Evolutionary conservation across 2,113 vertebrate species (phyloP), one percentile per base, ranked within the genome.

Genomic region (Poeciliopsis occidentalis): DNA sequence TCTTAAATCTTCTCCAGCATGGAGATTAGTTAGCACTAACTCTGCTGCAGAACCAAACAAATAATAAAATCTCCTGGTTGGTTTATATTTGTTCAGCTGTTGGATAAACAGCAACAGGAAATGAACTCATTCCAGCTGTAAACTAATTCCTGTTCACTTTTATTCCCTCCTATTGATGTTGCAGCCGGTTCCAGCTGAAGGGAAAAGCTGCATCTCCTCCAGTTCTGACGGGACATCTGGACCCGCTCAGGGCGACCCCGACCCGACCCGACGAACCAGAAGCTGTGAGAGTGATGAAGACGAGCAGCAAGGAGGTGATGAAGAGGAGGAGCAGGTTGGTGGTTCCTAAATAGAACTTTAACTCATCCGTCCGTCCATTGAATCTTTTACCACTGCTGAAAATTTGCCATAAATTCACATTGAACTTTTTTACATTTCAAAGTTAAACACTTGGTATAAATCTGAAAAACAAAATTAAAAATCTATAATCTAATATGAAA

Each of bases 241-340:
- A 24, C 41, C 31, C 32, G 2, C 47, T 17, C 19, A 24, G 27
- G 39, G 0, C 2, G 4, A 12, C 29, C 3, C 64, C 32, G 7
- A 30, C 31, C 61, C 12, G 22, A 76, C n/a, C 3, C 62, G 79
- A 11, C n/a, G 64, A 32, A 82, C 73, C 3, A 44, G 3, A 37
- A 60, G 12, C 26, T 54, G 75, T 2, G 69, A 30, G 3, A 12
- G n/a, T 2, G 64, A 75, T 44, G 1, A 8, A 26, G 47, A 31
- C 0, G 17, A 60, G 12, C 57, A 84, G 70, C 4, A 54, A n/a
- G 39, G 39, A 12, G 39, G 39, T 41, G 39, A 41, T 11, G 34
- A 11, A 37, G 81, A 79, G 17, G 39, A 41, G 39, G 11, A 69
- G 31, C 74, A 87, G 88, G 87, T 88, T 47, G 22, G 86, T 78